Evolutionary conservation across 2,113 vertebrate species (phyloP), one percentile per base, ranked within the genome.

Genomic region (Hippocampus comes): DNA sequence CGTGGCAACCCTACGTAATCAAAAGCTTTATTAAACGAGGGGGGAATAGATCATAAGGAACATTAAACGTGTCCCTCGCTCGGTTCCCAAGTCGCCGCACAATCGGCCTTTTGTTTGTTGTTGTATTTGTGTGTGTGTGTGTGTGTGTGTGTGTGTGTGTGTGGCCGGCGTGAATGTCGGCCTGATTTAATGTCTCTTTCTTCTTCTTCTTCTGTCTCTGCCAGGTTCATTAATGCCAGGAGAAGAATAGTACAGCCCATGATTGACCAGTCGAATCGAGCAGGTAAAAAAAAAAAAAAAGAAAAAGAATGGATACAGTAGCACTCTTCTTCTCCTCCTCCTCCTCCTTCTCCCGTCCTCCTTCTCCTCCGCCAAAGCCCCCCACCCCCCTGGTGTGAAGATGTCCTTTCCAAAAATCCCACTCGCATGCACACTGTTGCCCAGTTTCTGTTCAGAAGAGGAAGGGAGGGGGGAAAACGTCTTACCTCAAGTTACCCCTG

Each of bases 191-290:
- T 63, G 23, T 89, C 78, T 86, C 75, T 80, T 83, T 86, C 76
- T 91, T 84, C 93, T 78, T 89, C 48, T 51, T 51, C 9, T 93
- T 92, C 84, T 87, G 94, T 89, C 91, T 9, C 30, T 94, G 92
- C 77, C 94, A 99, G 97, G 97, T 99, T 99, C 92, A 99, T 99
- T 94, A 99, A 99, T 74, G 97, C 97, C 95, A 95, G 97, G 89
- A 98, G 97, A 96, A 97, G 97, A 95, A 99, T 99, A 98, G 97
- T 99, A 92, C 97, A 99, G 93, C 97, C 97, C 91, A 99, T 99
- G 97, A 99, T 99, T 86, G 97, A 99, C 94, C 97, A 99, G 95
- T 99, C 97, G 89, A 99, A 99, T 95, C 96, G 97, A 97, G 97
- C 97, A 99, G 97, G 97, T 96, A 96, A 99, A 88, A 76, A 76